Conservation (phyloP, 2,888 invertebrate genomes). For the Cryptophagus acutangulus region DNA sequence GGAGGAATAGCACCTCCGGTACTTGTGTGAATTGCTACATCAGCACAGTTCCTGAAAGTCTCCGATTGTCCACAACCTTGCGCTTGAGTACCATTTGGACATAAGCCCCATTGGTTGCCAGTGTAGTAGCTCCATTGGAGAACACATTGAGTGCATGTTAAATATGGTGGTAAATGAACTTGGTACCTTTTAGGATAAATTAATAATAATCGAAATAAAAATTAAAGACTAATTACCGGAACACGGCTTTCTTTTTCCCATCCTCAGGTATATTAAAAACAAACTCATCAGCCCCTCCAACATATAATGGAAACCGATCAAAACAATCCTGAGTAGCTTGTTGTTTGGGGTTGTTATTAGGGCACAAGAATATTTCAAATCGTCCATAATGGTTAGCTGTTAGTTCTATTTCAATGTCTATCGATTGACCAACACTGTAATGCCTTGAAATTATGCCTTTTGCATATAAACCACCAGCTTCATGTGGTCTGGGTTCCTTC, state of each 20-base stretch:
- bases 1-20: constrained; percentile 71
- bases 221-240: constrained; percentile 52
- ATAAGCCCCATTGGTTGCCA: constrained; percentile 90
- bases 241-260: constrained; percentile 45
- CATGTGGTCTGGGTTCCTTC: constrained; percentile 72
- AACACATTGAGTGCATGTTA: constrained; percentile 85
- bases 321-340: constrained; percentile 81
- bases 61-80: constrained; percentile 88
- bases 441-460: constrained; percentile 79
- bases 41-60: constrained; percentile 88
- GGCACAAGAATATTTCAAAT: constrained; percentile 80
- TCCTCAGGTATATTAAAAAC: constrained; percentile 39
- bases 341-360: constrained; percentile 73
- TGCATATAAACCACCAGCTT: constrained; percentile 81
- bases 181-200: constrained; percentile 54
- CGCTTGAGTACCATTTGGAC: constrained; percentile 78
- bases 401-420: constrained; percentile 79
- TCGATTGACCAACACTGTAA: constrained; percentile 80
- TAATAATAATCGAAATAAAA: constrained; percentile 3
- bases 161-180: constrained; percentile 72
- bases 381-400: constrained; percentile 87
- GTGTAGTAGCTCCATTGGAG: constrained; percentile 92
- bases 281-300: constrained; percentile 68
- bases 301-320: constrained; percentile 69
- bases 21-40: constrained; percentile 75